Evolutionary conservation across 2,797 vertebrate species (phyloP), one percentile per base, ranked within the genome.

Genomic region (Valencia hispanica): DNA sequence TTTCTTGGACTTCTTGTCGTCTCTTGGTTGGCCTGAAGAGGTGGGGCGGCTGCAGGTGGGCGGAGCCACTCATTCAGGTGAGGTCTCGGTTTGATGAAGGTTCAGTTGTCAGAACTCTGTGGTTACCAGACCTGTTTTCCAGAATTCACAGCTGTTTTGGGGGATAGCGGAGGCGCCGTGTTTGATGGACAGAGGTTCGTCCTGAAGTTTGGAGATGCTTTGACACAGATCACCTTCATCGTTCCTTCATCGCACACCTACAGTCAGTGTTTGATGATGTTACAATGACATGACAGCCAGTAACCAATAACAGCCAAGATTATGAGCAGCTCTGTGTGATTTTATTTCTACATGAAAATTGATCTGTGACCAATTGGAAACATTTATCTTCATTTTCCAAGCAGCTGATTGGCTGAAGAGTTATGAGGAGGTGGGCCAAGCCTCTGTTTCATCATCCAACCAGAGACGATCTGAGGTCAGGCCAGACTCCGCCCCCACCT

Each of bases 221-320:
- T 98, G 85, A 97, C 97, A 0, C 97, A 98, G 90, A 96, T 98
- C 27, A 96, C 96, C 76, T 98, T 98, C 84, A 95, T 97, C 50
- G 96, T 99, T 79, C 97, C 97, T 0, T 97, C 89, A 20, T 66
- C 68, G 18, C 68, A 70, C 18, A 68, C 73, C 15, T 73, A 75
- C 45, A 27, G 85, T 87, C 48, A 84, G 78, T 68, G 39, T 61
- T 68, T 75, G 50, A 47, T 63, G 68, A 48, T 61, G 39, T 45
- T 15, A 57, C 18, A 17, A 2, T 55, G 34, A 55, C 9, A 22
- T 74, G 47, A 75, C 39, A 27, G 85, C 84, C 43, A 81, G 78
- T 68, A n/a, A 36, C 41, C 41, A 70, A 61, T 75, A 27, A 47
- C 10, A 25, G 6, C 22, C 57, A 61, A 34, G 57, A 34, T 22